Evolutionary conservation across 2,797 vertebrate species (phyloP).

Genomic region (Pangasius djambal): DNA sequence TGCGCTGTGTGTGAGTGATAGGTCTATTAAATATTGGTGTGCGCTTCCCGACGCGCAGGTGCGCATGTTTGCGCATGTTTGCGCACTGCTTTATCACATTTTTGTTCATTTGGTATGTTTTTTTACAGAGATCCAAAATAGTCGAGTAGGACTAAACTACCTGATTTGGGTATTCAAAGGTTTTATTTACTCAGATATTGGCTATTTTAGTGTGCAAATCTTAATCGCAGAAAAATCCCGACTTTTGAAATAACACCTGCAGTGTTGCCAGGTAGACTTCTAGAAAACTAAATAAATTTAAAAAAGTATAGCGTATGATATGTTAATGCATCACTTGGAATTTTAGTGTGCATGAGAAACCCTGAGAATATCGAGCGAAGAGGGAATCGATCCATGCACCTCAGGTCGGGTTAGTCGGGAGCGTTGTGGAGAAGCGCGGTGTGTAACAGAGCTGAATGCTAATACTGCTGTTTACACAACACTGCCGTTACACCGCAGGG

Average conservation of each 20-base stretch:
- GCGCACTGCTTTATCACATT: neutral
- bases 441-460: slow-evolving; percentile 25
- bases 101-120: neutral
- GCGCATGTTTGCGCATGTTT: neutral
- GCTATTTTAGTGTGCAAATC: neutral
- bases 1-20: neutral
- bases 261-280: neutral
- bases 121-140: neutral
- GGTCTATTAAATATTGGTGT: neutral
- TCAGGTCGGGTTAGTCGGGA: slow-evolving; percentile 5
- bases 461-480: slow-evolving; percentile 15
- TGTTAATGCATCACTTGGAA: neutral
- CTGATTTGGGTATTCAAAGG: neutral
- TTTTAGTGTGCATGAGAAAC: slow-evolving; percentile 7
- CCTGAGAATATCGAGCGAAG: neutral
- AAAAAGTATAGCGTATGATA: neutral
- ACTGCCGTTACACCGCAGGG: neutral
- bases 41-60: slow-evolving; percentile 5
- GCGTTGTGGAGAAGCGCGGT: slow-evolving; percentile 20
- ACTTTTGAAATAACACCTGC: neutral
- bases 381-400: slow-evolving; percentile 17
- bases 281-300: neutral
- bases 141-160: neutral
- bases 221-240: neutral
- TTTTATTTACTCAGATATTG: neutral